Conservation (phyloP, 2,888 invertebrate genomes). For the Geotrupes spiniger region DNA sequence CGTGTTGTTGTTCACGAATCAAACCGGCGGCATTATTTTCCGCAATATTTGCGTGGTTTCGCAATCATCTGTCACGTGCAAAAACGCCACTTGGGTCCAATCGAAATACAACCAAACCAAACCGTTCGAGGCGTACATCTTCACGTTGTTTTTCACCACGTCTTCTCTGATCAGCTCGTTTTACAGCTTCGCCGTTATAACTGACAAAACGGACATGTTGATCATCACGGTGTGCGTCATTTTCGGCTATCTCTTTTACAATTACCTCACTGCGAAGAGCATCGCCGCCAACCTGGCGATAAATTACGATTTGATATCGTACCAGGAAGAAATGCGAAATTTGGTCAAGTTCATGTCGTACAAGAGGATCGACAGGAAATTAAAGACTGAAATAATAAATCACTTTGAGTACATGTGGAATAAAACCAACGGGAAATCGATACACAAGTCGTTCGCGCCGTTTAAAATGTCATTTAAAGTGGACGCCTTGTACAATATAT, state of each 20-base stretch:
- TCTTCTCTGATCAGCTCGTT: conserved; percentile 4
- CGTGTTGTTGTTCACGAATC: conserved; percentile 4
- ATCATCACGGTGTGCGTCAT: neutral
- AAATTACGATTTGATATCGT: conserved; percentile 23
- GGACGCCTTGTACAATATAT: conserved; percentile 27
- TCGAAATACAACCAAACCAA: neutral
- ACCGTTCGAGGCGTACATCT: conserved; percentile 1
- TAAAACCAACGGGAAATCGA: conserved; percentile 23
- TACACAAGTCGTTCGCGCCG: conserved; percentile 17
- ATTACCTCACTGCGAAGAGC: conserved; percentile 12
- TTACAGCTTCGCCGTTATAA: conserved; percentile 6
- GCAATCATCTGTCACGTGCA: neutral
- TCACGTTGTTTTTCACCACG: conserved; percentile 1
- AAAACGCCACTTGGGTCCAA: neutral
- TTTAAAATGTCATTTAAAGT: conserved; percentile 27
- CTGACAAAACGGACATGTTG: conserved; percentile 6
- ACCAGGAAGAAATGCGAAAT: conserved; percentile 29
- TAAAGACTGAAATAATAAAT: conserved; percentile 27
- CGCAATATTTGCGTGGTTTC: conserved; percentile 3
- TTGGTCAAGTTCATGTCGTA: conserved; percentile 28
- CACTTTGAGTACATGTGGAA: conserved; percentile 33
- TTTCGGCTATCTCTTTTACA: conserved; percentile 7
- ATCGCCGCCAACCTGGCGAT: conserved; percentile 15
- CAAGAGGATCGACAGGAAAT: conserved; percentile 26
- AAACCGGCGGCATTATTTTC: conserved; percentile 2